Conservation (phyloP, 2,888 invertebrate species). For the Cenopis cana region DNA sequence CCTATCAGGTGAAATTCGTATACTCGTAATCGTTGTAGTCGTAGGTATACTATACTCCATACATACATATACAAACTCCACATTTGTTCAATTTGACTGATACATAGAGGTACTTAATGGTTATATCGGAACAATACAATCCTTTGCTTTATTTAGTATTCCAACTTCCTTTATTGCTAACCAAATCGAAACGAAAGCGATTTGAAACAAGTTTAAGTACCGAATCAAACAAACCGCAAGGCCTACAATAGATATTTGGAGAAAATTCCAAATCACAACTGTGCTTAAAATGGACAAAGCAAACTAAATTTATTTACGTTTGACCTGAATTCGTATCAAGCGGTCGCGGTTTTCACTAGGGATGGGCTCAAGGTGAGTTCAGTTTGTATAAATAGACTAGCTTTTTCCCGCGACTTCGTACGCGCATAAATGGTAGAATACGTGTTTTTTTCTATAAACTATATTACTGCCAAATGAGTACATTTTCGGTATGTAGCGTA, state of each 20-base stretch:
- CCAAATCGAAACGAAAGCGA: slow-evolving; percentile 20
- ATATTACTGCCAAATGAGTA: too few species aligned
- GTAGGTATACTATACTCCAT: too few species aligned
- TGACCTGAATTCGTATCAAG: slow-evolving; percentile 43
- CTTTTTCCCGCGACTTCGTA: too few species aligned
- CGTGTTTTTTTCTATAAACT: too few species aligned
- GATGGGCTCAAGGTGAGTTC: slow-evolving; percentile 24
- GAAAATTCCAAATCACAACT: slow-evolving; percentile 41
- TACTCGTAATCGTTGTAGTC: too few species aligned
- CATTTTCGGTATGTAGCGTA: too few species aligned
- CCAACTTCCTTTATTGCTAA: slow-evolving; percentile 23
- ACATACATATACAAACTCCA: too few species aligned
- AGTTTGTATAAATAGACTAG: too few species aligned
- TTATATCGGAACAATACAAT: not conserved
- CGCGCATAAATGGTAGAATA: too few species aligned
- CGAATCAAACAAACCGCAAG: slow-evolving; percentile 37
- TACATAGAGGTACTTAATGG: not conserved
- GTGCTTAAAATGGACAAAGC: slow-evolving; percentile 42
- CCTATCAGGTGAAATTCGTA: too few species aligned
- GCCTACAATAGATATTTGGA: slow-evolving; percentile 23
- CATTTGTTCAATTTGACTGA: too few species aligned
- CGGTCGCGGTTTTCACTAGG: slow-evolving; percentile 34
- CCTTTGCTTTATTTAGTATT: slow-evolving; percentile 4
- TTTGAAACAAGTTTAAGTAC: slow-evolving; percentile 18
- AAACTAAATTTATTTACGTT: slow-evolving; percentile 44